Evolutionary conservation across 1,140 invertebrate species (phyloP).

Genomic region (Colletes gigas): DNA sequence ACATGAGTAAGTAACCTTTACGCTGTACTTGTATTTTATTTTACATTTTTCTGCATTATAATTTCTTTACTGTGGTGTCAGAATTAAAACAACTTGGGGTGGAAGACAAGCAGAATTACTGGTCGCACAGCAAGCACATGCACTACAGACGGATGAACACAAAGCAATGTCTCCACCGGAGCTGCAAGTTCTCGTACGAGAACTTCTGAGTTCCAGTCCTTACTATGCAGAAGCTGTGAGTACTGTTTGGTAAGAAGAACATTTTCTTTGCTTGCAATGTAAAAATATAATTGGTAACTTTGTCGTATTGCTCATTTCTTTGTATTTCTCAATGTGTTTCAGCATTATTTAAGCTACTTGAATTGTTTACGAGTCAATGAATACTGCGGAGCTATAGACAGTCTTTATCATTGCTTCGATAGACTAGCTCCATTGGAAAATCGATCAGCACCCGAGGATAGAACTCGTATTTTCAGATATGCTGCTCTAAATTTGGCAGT

Average conservation of each 20-base stretch:
- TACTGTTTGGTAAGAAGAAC: constrained; percentile 48
- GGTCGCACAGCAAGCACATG: constrained; percentile 91
- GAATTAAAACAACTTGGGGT: constrained; percentile 87
- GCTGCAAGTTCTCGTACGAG: constrained; percentile 88
- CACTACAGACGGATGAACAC: constrained; percentile 90
- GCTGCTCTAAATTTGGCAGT: constrained; percentile 94
- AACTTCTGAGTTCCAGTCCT: constrained; percentile 90
- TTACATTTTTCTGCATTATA: constrained; percentile 16
- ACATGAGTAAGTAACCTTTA: constrained; percentile 34
- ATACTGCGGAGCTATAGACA: constrained; percentile 91
- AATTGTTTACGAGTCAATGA: constrained; percentile 94
- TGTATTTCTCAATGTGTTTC: constrained; percentile 71
- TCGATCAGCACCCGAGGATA: constrained; percentile 83
- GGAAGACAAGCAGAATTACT: constrained; percentile 93
- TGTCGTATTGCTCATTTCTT: constrained; percentile 20
- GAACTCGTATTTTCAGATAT: constrained; percentile 90
- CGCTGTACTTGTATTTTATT: constrained; percentile 2
- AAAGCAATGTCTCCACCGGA: constrained; percentile 88
- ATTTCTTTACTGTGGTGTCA: constrained; percentile 59
- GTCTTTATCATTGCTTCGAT: constrained; percentile 93
- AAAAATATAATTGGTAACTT: constrained; percentile 4
- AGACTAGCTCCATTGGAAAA: constrained; percentile 83
- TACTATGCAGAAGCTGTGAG: constrained; percentile 91
- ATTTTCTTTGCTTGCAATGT: neutral
- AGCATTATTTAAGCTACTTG: constrained; percentile 95